Base-by-base conservation (phyloP, 2,888 invertebrate genomes). In the Brachylomia viminalis region DNA sequence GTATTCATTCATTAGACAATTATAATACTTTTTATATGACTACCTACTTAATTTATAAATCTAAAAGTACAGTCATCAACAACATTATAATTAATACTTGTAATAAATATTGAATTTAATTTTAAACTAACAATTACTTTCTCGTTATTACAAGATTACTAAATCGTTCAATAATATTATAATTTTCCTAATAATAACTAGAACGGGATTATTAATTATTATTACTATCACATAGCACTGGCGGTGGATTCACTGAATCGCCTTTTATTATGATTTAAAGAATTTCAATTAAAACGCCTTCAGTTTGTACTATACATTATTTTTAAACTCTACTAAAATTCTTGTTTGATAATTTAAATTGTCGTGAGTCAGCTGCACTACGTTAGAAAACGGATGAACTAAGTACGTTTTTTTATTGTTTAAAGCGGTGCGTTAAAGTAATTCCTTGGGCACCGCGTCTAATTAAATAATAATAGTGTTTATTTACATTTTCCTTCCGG, bases 211-310 rank as follows among this genome's bases (percentile, higher is more conserved):
- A 76, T 78, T 79, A 73, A 78, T 86, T 89, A 90, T 91, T 91
- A 90, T 91, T 93, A 92, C 90, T 95, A 95, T 95, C 95, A 95
- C 95, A 94, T 92, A 91, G 89, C 95, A 95, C 93, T 95, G 95
- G 94, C 93, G 92, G 91, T 89, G 88, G 89, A 92, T 92, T 91
- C 89, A 89, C 86, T 70, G 88, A 92, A 92, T 90, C 90, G 89
- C 91, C 90, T 90, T 91, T 89, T 87, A 87, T 85, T 81, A 86
- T 83, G 85, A 88, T 80, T 84, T 85, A 82, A 87, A 72, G 79
- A 80, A 79, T 85, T 84, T 80, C 79, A 82, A 72, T 79, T 86
- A 87, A 83, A 88, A 86, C 85, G 82, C 75, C 87, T 90, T 88
- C 86, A 85, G 69, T 83, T 84, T 86, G 86, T 89, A 90, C 87